Evolutionary conservation across 2,797 vertebrate genomes (phyloP), one percentile per base, ranked within the genome.

Genomic region (Syndactyla subalaris): DNA sequence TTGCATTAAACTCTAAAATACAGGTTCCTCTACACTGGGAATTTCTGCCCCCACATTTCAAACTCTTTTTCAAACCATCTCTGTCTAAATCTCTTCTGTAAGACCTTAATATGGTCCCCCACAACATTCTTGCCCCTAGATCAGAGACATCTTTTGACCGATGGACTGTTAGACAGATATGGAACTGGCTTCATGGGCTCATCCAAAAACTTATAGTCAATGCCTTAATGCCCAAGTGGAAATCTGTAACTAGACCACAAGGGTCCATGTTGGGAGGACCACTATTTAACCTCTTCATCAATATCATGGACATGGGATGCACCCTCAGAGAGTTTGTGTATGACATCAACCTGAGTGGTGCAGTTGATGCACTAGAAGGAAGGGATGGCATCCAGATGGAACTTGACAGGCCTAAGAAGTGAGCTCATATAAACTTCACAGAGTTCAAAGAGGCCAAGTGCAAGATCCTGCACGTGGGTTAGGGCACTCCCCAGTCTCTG

Each of bases 401-500:
- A 7, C 14, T 13, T n/a, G 13, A 45, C 12, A 49, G 26, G 5
- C 9, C 45, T 63, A n/a, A 62, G 22, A 49, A 46, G 7, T 5
- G 7, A 9, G 19, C 2, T 46, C 3, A 21, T n/a, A 26, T 55
- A 86, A n/a, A 41, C 45, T 32, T 46, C 26, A 24, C 15, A 22
- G 39, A 65, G 49, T 58, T 41, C 51, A 52, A 46, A 22, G 46
- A 74, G 9, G 11, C 19, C n/a, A 73, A 46, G 14, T 36, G 14
- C 6, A 70, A 36, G 7, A 19, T 52, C 18, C 29, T 52, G 12
- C 30, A 36, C 10, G 30, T 3, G 2, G 22, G 21, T 0, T 57
- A 18, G 30, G 9, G 11, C 26, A 63, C 27, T 6, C 26, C 17
- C 17, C 36, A 57, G 0, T 3, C 16, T 51, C 52, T n/a, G 12